Percentiles rank a stretch among this genome's conserved stretches.
These are phyloP conservation scores for Melipona quadrifasciata DNA, from an alignment of 1,140 invertebrate genomes.

Conservation along the genomic window DNA sequence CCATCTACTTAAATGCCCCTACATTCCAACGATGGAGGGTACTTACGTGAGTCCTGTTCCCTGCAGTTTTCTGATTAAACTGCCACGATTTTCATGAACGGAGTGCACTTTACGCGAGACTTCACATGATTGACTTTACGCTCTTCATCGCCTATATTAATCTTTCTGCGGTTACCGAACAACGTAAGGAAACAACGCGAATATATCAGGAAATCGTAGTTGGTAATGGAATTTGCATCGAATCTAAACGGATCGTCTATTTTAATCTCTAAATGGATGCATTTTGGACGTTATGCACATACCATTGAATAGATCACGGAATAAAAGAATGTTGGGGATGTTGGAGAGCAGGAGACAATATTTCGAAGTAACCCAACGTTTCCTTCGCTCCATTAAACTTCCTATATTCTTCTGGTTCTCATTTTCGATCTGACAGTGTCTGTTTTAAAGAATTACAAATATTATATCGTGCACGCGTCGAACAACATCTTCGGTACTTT, in stretches of 20 bases:
- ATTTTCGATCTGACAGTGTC: background rate
- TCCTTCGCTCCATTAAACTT: background rate
- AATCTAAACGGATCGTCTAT: background rate
- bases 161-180: slow-evolving; percentile 21
- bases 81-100: slow-evolving; percentile 58
- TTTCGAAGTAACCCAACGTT: background rate
- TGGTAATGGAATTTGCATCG: background rate
- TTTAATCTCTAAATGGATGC: slow-evolving; percentile 9
- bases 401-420: background rate
- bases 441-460: background rate
- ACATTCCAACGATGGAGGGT: slow-evolving; percentile 59
- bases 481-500: background rate
- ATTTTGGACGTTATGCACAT: background rate
- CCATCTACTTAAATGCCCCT: slow-evolving; percentile 70
- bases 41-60: slow-evolving; percentile 46
- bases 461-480: background rate
- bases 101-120: slow-evolving; percentile 51
- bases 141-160: slow-evolving; percentile 42
- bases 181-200: background rate
- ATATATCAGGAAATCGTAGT: background rate
- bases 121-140: slow-evolving; percentile 57
- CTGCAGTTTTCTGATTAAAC: slow-evolving; percentile 70
- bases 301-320: background rate
- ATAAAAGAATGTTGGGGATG: no score
- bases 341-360: background rate